phyloP scores from a whole-genome alignment of 2,888 invertebrate species.

The Eumacrocentrus americanus region DNA sequence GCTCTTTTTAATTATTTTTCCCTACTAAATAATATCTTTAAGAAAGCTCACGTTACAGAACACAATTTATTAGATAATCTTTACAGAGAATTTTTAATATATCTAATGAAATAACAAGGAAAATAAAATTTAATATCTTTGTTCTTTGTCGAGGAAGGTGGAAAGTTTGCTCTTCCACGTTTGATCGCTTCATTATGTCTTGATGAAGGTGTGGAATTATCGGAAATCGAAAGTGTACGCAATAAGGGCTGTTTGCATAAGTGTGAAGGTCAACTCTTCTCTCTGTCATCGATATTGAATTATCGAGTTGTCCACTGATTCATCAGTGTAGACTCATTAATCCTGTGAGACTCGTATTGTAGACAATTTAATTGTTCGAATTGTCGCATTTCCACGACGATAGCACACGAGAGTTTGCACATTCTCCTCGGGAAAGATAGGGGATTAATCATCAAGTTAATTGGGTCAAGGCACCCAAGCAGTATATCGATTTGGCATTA shows the following conservation, averaged over 20 bases:
- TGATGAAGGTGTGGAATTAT: constrained; percentile 20
- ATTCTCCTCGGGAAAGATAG: background rate
- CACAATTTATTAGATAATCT: no score
- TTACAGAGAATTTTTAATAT: no score
- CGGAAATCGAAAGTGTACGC: constrained; percentile 10
- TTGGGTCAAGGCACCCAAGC: background rate
- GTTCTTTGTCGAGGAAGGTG: no score
- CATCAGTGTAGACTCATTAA: no score
- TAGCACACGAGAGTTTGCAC: background rate
- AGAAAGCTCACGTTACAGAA: no score
- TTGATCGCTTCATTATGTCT: constrained; percentile 7
- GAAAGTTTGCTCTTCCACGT: no score
- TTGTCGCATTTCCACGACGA: background rate
- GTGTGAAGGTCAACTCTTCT: no score
- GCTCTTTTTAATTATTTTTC: background rate
- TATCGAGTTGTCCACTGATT: no score
- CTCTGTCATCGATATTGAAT: no score
- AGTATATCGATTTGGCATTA: background rate
- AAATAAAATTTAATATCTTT: no score
- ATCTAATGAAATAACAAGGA: no score
- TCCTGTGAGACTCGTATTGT: background rate
- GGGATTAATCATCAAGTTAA: background rate
- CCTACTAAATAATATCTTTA: background rate
- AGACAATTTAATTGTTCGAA: background rate
- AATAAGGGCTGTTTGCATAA: constrained; percentile 9